These are phyloP conservation scores for Caenorhabditis japonica DNA, from an alignment of 2,888 invertebrate genomes.

Conservation along the genomic window DNA sequence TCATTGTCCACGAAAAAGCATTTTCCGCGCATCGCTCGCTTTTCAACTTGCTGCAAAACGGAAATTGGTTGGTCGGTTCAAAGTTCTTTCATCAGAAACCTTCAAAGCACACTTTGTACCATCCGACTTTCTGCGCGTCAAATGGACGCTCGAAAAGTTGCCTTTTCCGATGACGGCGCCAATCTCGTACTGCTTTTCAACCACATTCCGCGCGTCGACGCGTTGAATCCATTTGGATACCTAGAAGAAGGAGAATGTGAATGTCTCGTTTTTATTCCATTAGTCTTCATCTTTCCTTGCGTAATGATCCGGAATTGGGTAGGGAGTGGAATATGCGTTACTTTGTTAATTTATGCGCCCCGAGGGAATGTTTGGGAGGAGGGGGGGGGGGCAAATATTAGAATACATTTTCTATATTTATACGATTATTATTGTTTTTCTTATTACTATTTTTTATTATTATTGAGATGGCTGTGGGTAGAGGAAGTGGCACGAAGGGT, in stretches of 20 bases:
- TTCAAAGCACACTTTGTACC: constrained; percentile 65
- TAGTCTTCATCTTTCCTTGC: constrained; percentile 21
- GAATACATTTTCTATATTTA: no score
- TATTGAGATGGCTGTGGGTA: neutral
- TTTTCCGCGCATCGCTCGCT: constrained; percentile 70
- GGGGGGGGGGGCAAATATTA: no score
- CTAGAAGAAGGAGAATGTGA: constrained; percentile 28
- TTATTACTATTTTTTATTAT: constrained; percentile 12
- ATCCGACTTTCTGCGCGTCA: constrained; percentile 55
- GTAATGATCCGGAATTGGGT: constrained; percentile 45
- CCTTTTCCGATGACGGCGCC: constrained; percentile 64
- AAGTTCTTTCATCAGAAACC: no score
- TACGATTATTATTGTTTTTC: no score
- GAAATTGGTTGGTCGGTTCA: no score
- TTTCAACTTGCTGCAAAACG: constrained; percentile 73
- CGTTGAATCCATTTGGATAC: constrained; percentile 53
- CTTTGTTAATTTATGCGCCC: no score
- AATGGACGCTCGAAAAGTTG: constrained; percentile 62
- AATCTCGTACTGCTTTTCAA: constrained; percentile 65
- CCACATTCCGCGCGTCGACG: constrained; percentile 48
- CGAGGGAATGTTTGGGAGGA: no score
- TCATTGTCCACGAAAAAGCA: constrained; percentile 76
- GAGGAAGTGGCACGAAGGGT: no score
- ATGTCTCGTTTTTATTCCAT: no score
- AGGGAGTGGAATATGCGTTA: no score